Base-by-base conservation (phyloP, 2,888 invertebrate species). In the Yponomeuta malinellus region DNA sequence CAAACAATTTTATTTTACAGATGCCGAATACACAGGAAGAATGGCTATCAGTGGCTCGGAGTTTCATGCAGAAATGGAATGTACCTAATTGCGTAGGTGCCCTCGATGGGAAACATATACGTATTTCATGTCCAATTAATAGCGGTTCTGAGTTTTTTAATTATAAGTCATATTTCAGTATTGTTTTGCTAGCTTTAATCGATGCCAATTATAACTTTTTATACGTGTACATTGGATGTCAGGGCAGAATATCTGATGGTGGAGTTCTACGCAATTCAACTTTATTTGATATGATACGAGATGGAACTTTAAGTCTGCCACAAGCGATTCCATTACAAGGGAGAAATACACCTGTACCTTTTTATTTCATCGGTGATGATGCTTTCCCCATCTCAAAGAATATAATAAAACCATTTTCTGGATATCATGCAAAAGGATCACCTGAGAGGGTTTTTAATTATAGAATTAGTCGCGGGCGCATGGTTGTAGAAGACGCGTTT, bases 191-290 rank as follows among this genome's bases (percentile, higher is more conserved):
- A 69, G 78, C 75, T 48, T 67, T 78, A 70, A 75, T 73, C 70
- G 75, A 79, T 74, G 74, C 78, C 71, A 75, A 77, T 70, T 79
- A 78, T 71, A 74, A 73, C 72, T 81, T 81, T 73, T 74, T 76
- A 68, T 78, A 75, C 73, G 76, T 74, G 64, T 75, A 81, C 70
- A 73, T 80, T 74, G 80, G 79, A 6, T 33, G 33, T 33, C 33
- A 33, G 33, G 33, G 76, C 75, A 73, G 78, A 69, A 76, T 78
- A 72, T 76, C 74, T 52, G 77, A 78, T 72, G 79, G 76, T 68
- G 77, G 76, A 65, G 75, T 78, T 63, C 74, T 75, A 68, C 65
- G 65, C n/a, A 69, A 10, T 52, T 69, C 31, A 59, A 59, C 59
- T 74, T 72, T 73, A 69, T 74, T 71, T 73, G 63, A 74, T 71